Evolutionary conservation across 2,113 vertebrate genomes (phyloP), one percentile per base, ranked within the genome.

Genomic region (Anguilla rostrata): DNA sequence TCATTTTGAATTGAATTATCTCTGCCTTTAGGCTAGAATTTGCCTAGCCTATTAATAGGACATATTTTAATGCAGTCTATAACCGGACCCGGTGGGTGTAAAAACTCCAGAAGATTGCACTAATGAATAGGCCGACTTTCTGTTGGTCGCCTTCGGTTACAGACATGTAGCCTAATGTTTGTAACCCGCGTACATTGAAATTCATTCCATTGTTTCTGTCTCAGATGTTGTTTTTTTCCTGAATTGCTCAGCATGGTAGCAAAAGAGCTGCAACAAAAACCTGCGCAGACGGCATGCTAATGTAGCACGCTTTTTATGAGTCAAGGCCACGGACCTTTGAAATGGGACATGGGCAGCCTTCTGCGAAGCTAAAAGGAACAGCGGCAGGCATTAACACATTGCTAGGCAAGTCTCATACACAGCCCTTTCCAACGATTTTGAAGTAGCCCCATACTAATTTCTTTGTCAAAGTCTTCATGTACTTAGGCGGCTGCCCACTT

Each of bases 251-350:
- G 34, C n/a, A 75, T 34, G 26, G 71, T 11, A 26, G n/a, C 26
- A 75, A 34, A 34, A 75, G 71, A 12, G 71, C 26, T 11, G 71
- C 71, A 14, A 12, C n/a, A 34, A 34, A 34, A n/a, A 2, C 5
- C 71, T n/a, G 71, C 26, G 1, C 71, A 75, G 71, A 34, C n/a
- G n/a, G n/a, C 71, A 34, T 75, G 71, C 15, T 75, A 75, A 78
- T 39, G 43, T n/a, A 22, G 34, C 46, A 78, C 63, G 6, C 2
- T 34, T 8, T 75, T 43, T 83, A 49, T 3, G 49, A 46, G 8
- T 85, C 63, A 84, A 14, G 83, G 63, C 15, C 26, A 29, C 5
- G 39, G 56, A 39, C 82, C 82, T 60, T 29, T 83, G 82, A 83
- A 20, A 83, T 39, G 18, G 11, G 2, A 53, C 49, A 39, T 18